Evolutionary conservation across 2,888 invertebrate genomes (phyloP).

Genomic region (Sphaeridia pumilis): DNA sequence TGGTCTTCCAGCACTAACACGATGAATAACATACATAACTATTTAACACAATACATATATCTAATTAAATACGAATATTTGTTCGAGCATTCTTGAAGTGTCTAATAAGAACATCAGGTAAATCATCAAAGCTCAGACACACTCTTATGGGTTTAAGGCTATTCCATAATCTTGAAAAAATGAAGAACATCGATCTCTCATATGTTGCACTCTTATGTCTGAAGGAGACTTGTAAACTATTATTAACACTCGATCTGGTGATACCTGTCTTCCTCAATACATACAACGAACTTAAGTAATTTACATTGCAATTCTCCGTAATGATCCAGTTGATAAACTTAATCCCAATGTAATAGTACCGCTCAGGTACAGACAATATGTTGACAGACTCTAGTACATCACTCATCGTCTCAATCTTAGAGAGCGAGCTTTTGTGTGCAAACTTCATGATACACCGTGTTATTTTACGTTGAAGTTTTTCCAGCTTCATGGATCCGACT

Average conservation of each 20-base stretch:
- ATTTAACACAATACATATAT: no score
- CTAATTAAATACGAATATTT: no score
- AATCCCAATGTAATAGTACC: background rate
- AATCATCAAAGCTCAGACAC: no score
- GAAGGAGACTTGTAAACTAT: background rate
- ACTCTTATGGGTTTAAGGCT: no score
- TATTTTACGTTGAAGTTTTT: background rate
- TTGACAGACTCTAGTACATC: background rate
- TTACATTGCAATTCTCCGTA: background rate
- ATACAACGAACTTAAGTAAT: background rate
- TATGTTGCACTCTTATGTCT: background rate
- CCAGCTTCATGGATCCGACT: background rate
- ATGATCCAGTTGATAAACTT: background rate
- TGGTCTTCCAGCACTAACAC: no score
- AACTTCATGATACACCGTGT: background rate
- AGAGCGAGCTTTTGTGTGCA: no score
- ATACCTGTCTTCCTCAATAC: background rate
- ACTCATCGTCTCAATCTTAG: background rate
- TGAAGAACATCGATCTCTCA: background rate
- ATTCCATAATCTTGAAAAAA: background rate
- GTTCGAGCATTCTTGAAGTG: no score
- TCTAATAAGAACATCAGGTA: no score
- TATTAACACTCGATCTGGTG: background rate
- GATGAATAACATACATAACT: no score
- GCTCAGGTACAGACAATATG: background rate